Base-by-base conservation (phyloP, 2,888 invertebrate genomes). In the Vanessa cardui region DNA sequence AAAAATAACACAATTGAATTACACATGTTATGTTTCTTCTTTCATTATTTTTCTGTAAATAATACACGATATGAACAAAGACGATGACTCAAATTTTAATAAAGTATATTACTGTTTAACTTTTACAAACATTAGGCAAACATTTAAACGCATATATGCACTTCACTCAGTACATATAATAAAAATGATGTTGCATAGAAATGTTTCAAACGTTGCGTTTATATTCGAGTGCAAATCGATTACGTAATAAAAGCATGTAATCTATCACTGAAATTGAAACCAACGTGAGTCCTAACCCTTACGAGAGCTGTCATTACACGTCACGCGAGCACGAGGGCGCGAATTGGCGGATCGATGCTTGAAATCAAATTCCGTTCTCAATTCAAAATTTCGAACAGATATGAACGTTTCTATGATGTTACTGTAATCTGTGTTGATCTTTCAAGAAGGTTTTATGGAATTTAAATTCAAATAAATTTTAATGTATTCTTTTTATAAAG, bases 301-400 rank as follows among this genome's bases (percentile, higher is more conserved):
- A 64, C 56, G 58, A 49, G 54, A 66, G 60, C 63, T 60, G 59
- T 66, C 66, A 65, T 66, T 49, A 65, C 54, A 60, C 60, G 21
- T 74, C 73, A 77, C 76, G 76, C 73, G 74, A 39, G 2, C 39
- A 39, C 77, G 79, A 71, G 80, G 81, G 80, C 77, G 75, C 76
- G 79, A 80, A 80, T 73, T 62, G 72, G 77, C 78, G 81, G 79
- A 83, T 79, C 78, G 81, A 82, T 77, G 80, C 78, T 77, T 76
- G 73, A 83, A 86, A 85, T 85, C 80, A 73, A 75, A 84, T 86
- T 83, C 60, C 77, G 78, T 80, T 73, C 73, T 62, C 80, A 82
- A 85, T 86, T 82, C 80, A 75, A 56, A 56, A 18, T 39, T 56
- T 20, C 6, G 39, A 77, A 76, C 74, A 71, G 78, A 84, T 84